Conservation (phyloP, 2,113 vertebrate genomes). For the Vimba vimba region DNA sequence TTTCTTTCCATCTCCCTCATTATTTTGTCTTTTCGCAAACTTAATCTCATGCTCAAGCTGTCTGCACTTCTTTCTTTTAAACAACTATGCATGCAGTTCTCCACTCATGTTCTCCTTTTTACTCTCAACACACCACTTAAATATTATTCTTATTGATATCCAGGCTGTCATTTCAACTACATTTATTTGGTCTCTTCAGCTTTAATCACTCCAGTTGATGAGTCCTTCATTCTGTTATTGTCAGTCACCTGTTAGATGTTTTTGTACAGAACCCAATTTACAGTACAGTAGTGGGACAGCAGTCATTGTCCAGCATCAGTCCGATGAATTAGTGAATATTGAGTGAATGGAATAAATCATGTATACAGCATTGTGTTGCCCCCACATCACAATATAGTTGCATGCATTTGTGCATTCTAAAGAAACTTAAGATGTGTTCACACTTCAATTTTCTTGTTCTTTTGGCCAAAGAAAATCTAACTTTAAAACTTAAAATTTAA, state of each 20-base stretch:
- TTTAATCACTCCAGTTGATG: constrained; percentile 21
- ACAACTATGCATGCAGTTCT: background rate
- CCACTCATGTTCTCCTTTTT: constrained; percentile 28
- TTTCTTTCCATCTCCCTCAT: constrained; percentile 14
- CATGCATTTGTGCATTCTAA: constrained; percentile 6
- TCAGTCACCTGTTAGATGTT: constrained; percentile 25
- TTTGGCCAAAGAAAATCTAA: too few relatives aligned
- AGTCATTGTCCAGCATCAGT: background rate
- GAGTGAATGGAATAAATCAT: background rate
- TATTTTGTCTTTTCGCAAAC: constrained; percentile 43
- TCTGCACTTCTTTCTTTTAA: constrained; percentile 58
- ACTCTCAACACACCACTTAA: background rate
- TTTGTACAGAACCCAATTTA: background rate
- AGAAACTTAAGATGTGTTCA: background rate
- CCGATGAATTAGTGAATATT: constrained; percentile 10
- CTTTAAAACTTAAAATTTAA: too few relatives aligned
- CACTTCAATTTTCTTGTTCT: too few relatives aligned
- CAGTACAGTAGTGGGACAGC: constrained; percentile 8
- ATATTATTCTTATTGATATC: constrained; percentile 36
- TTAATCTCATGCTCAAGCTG: constrained; percentile 57
- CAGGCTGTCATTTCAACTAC: background rate
- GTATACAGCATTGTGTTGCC: background rate
- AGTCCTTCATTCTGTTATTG: constrained; percentile 2
- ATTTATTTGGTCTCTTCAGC: background rate
- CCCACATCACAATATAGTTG: background rate